Conservation (phyloP, 2,797 vertebrate species). For the Peromyscus aztecus region DNA sequence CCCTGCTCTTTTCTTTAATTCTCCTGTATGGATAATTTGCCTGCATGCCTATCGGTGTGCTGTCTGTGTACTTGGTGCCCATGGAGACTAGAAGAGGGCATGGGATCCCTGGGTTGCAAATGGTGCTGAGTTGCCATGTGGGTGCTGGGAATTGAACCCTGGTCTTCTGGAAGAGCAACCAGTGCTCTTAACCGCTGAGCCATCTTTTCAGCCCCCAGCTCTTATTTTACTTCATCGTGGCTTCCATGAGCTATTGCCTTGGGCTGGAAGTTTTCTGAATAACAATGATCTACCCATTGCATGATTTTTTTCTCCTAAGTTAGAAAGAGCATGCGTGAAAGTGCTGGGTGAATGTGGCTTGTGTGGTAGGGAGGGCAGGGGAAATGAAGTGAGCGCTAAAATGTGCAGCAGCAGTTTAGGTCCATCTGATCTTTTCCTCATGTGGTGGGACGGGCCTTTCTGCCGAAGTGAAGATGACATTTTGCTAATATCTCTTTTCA, state of each 20-base stretch:
- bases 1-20: neutral
- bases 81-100: neutral
- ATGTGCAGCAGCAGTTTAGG: neutral
- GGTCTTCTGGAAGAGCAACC: neutral
- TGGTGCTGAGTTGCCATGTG: neutral
- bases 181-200: neutral
- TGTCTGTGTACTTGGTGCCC: neutral
- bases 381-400: neutral
- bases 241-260: neutral
- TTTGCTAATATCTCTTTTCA: neutral
- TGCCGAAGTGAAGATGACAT: neutral
- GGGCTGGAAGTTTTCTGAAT: neutral
- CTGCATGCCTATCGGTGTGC: neutral
- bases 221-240: neutral
- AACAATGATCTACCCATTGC: neutral
- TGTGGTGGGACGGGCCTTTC: neutral
- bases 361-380: neutral
- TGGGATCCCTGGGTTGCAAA: neutral
- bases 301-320: neutral
- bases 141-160: neutral
- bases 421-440: neutral
- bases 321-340: neutral
- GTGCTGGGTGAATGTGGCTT: neutral
- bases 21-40: neutral
- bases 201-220: neutral